These are phyloP conservation scores for Cancer borealis DNA, from an alignment of 2,888 invertebrate genomes.

Conservation along the genomic window DNA sequence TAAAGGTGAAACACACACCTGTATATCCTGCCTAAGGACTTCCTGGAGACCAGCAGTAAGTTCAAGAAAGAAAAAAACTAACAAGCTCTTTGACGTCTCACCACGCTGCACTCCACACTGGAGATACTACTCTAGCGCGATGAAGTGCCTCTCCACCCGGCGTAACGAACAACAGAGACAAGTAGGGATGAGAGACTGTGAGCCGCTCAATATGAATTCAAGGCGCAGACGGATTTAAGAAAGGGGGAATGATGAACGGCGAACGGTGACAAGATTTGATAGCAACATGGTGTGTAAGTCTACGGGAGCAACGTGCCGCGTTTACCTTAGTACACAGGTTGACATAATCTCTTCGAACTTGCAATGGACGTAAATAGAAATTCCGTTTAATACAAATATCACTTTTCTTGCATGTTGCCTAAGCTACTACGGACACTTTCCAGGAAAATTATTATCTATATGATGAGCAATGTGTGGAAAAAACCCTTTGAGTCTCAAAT, in stretches of 20 bases:
- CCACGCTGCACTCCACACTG: not conserved
- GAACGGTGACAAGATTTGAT: not conserved
- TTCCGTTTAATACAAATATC: no score
- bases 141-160: not conserved
- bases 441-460: no score
- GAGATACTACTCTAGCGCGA: not conserved
- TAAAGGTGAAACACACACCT: not conserved
- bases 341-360: no score
- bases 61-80: slow-evolving; percentile 28
- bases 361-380: no score
- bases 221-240: not conserved
- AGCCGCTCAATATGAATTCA: not conserved
- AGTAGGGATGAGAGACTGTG: not conserved
- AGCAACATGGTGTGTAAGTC: no score
- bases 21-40: not conserved
- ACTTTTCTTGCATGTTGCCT: no score
- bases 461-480: no score
- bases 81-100: not conserved
- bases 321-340: no score
- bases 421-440: no score
- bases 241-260: not conserved
- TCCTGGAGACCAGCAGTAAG: not conserved
- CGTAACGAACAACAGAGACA: not conserved
- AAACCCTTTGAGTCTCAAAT: no score
- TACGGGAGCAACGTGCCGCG: no score